Base-by-base conservation (phyloP, 2,113 vertebrate genomes). In the Hoplias malabaricus region DNA sequence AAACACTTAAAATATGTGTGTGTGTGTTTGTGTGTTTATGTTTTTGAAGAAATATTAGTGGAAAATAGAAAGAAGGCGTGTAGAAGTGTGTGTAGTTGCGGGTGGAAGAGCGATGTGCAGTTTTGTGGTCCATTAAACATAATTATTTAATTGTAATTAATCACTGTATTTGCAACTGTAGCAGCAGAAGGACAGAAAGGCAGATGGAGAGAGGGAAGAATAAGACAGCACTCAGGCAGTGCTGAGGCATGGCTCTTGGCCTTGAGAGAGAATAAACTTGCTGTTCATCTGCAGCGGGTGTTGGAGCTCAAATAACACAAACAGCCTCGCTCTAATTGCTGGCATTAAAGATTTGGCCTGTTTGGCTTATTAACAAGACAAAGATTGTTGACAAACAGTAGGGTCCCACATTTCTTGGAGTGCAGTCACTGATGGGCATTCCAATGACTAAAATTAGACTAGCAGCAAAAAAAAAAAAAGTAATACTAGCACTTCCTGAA, bases 351-450 rank as follows among this genome's bases (percentile, higher is more conserved):
- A 46, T 36, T 67, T 61, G 23, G 67, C 46, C 62, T n/a, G 48
- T 75, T 46, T 14, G 29, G 48, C 53, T 74, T 78, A 80, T 78
- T 80, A 83, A 78, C 61, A 54, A 73, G 63, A 77, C 21, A 67
- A 72, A 56, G 38, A 63, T 19, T 73, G 69, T 63, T 69, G 77
- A 73, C 71, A 75, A 59, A 69, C 31, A 69, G 65, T 13, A 13
- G 53, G 43, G 14, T 25, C 19, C 9, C 25, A 48, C 27, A 10
- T 38, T 56, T 48, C 36, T 29, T 12, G 16, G 27, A 63, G 48
- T 69, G 19, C 56, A 63, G 54, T 65, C 69, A 57, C 67, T 48
- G 33, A 72, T 66, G 31, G n/a, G 16, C 42, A 68, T 68, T 42
- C n/a, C 67, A 31, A n/a, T 36, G 27, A 43, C 25, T 73, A 13